Conservation (phyloP, 2,888 invertebrate species). For the Tipula confusa region DNA sequence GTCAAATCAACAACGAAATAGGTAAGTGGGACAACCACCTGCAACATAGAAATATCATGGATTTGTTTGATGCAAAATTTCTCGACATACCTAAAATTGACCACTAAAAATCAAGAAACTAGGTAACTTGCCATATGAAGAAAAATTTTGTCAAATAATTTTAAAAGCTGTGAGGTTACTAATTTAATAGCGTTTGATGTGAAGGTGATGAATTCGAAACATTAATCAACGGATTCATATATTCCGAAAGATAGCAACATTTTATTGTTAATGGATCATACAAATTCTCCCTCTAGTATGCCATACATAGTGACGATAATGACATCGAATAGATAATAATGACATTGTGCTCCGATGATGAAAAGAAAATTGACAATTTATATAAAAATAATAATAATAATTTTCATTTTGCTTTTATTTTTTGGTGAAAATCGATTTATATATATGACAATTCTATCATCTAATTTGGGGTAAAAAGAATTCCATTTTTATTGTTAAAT, state of each 20-base stretch:
- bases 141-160: too few relatives aligned
- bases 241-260: neutral
- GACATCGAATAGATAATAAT: conserved; percentile 4
- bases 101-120: too few relatives aligned
- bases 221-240: neutral
- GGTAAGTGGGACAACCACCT: too few relatives aligned
- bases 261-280: neutral
- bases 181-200: neutral
- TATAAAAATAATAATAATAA: too few relatives aligned
- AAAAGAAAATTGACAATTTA: conserved; percentile 21
- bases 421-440: neutral
- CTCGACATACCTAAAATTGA: too few relatives aligned
- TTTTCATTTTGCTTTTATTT: too few relatives aligned
- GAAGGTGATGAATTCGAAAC: neutral
- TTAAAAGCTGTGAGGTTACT: neutral
- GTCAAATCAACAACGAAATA: too few relatives aligned
- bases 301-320: neutral
- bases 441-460: neutral
- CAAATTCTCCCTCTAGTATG: neutral
- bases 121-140: too few relatives aligned
- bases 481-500: neutral
- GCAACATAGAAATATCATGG: too few relatives aligned
- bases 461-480: neutral
- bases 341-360: neutral
- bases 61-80: too few relatives aligned